Conservation (phyloP, 2,797 vertebrate genomes). For the Gymnodraco acuticeps region DNA sequence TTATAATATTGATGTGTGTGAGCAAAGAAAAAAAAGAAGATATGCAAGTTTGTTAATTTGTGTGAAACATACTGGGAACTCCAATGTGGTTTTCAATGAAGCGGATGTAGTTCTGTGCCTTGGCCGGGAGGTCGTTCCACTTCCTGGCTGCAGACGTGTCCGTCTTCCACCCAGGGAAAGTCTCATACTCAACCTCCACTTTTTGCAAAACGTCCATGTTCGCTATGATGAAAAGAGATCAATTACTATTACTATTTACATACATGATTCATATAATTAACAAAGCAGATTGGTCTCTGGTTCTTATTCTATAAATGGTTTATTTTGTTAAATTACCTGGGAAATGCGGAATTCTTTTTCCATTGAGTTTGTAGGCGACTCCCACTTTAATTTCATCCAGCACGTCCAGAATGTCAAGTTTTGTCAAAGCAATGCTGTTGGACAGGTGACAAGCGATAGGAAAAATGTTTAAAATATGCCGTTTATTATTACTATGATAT, state of each 20-base stretch:
- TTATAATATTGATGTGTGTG: neutral
- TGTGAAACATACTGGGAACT: conserved; percentile 89
- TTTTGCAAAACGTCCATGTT: conserved; percentile 98
- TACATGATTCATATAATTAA: neutral
- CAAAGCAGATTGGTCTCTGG: neutral
- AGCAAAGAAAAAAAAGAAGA: conserved; percentile 14
- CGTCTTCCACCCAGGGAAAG: conserved; percentile 95
- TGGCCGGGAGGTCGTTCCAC: conserved; percentile 95
- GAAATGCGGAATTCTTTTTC: conserved; percentile 97
- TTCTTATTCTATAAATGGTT: neutral
- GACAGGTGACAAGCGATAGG: conserved; percentile 2
- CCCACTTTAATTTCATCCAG: conserved; percentile 97
- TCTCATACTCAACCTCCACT: conserved; percentile 97
- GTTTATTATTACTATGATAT: neutral
- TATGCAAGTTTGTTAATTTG: neutral
- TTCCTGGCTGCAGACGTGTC: conserved; percentile 94
- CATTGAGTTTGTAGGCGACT: conserved; percentile 94
- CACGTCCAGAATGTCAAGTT: conserved; percentile 97
- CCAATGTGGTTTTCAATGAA: conserved; percentile 98
- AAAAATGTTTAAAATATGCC: neutral
- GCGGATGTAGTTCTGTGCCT: conserved; percentile 96
- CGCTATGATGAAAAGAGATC: conserved; percentile 79
- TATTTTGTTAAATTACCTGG: conserved; percentile 86
- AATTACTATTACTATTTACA: conserved; percentile 9
- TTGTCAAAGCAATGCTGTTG: conserved; percentile 95